phyloP scores from a whole-genome alignment of 2,888 invertebrate species.

The Monopis laevigella region DNA sequence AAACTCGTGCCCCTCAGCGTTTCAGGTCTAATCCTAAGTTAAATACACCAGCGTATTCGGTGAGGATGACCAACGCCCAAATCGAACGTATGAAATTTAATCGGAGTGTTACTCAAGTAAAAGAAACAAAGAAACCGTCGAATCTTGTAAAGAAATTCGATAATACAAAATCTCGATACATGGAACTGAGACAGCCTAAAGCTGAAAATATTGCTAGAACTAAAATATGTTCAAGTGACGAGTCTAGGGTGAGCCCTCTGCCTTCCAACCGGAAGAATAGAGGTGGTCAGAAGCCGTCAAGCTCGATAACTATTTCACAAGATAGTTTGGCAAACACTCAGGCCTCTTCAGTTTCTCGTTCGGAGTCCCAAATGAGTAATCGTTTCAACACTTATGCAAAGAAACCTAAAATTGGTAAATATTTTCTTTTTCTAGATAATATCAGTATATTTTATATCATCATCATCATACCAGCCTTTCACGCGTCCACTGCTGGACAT shows the following conservation, averaged over 20 bases:
- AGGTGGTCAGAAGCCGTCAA: slow-evolving; percentile 31
- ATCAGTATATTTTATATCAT: background rate
- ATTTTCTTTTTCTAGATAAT: slow-evolving; percentile 1
- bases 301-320: slow-evolving; percentile 46
- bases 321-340: slow-evolving; percentile 57
- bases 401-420: slow-evolving; percentile 28
- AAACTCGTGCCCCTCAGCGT: too few species aligned
- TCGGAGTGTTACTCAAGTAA: slow-evolving; percentile 24
- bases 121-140: background rate
- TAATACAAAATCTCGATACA: slow-evolving; percentile 67
- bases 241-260: slow-evolving; percentile 61
- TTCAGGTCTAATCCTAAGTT: too few species aligned
- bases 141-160: too few species aligned
- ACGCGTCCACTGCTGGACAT: too few species aligned
- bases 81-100: slow-evolving; percentile 50
- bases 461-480: too few species aligned
- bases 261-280: slow-evolving; percentile 32
- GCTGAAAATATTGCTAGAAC: slow-evolving; percentile 24
- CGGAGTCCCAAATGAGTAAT: slow-evolving; percentile 48
- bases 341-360: slow-evolving; percentile 54
- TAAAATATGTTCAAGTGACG: slow-evolving; percentile 70
- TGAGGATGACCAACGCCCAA: slow-evolving; percentile 51
- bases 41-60: too few species aligned
- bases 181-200: slow-evolving; percentile 59
- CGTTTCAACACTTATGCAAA: slow-evolving; percentile 43